Base-by-base conservation (phyloP, 2,113 vertebrate species). In the Tetraodon nigroviridis region DNA sequence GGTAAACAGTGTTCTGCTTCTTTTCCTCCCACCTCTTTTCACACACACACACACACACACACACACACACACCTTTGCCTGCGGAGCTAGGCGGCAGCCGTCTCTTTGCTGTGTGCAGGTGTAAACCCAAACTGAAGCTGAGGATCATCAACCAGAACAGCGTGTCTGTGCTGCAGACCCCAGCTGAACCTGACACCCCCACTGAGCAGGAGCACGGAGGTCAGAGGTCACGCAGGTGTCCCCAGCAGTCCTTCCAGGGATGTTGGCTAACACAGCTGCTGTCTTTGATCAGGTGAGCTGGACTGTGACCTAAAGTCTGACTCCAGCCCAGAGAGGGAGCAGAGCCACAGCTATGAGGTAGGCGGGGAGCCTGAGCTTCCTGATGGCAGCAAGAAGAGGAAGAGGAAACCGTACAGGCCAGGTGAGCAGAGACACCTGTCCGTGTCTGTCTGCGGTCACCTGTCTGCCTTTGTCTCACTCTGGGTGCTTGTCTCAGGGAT, bases 121-220 rank as follows among this genome's bases (percentile, higher is more conserved):
- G 90, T 60, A 98, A 98, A 84, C 96, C 97, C 87, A 98, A 98
- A 90, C 88, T 99, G 68, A 96, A 97, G 74, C 88, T 99, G 84
- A 94, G 94, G 86, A 98, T 99, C 84, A 98, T 98, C 80, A 99
- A 98, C 86, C 97, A 98, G 88, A 98, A 98, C 88, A 97, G 94
- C 15, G 97, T 99, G 76, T 94, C 96, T 0, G 97, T 98, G 47
- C 92, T 99, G 55, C 97, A 98, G 84, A 94, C 93, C 1, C 93
- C 92, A 1, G 86, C 89, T n/a, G 93, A 98, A 53, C 85, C 89
- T 0, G 78, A 85, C 29, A 41, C 56, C 29, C 91, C 92, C 22
- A 89, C 90, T 12, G 92, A 95, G 61, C 87, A 90, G 85, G 93
- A 96, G 54, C 92, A 92, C 51, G 84, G 93, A 93, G 96, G 96